A percentile compares a stretch with the other conserved stretches of the same genome.
Evolutionary conservation across 1,140 invertebrate species (phyloP).

Genomic region (Zeugodacus cucurbitae): DNA sequence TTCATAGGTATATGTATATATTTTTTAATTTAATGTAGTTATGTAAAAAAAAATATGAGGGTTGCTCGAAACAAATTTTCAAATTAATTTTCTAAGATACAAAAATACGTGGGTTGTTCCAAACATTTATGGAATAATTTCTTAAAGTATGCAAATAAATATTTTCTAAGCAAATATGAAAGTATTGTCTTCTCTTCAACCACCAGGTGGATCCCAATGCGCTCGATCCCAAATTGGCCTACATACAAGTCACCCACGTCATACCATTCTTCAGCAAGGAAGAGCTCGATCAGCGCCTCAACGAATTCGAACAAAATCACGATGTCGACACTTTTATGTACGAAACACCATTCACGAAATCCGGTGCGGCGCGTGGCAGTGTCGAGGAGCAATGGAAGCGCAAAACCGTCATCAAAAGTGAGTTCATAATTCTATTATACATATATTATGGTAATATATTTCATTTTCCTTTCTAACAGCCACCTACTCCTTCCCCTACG

Average conservation of each 20-base stretch:
- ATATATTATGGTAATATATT: neutral
- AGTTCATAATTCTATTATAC: constrained; percentile 46
- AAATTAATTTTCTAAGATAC: too few species aligned
- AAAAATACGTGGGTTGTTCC: too few species aligned
- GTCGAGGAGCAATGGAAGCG: constrained; percentile 90
- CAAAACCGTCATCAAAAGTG: constrained; percentile 85
- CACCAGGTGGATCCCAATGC: constrained; percentile 80
- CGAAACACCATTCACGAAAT: constrained; percentile 91
- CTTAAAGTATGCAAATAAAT: too few species aligned
- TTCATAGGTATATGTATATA: neutral
- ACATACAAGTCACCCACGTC: constrained; percentile 92
- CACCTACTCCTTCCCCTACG: constrained; percentile 88
- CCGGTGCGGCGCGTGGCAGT: constrained; percentile 80
- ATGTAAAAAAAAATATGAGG: too few species aligned
- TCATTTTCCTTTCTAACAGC: constrained; percentile 67
- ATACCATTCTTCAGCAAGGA: constrained; percentile 81
- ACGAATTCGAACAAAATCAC: constrained; percentile 88
- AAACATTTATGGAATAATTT: too few species aligned
- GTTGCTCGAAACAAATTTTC: too few species aligned
- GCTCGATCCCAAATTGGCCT: constrained; percentile 84
- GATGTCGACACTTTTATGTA: constrained; percentile 90
- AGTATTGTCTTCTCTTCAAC: neutral
- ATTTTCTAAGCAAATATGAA: too few species aligned
- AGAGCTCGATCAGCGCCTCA: constrained; percentile 74
- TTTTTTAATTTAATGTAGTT: too few species aligned